These are phyloP conservation scores for Bagarius yarrelli DNA, from an alignment of 2,113 vertebrate species.

Conservation along the genomic window DNA sequence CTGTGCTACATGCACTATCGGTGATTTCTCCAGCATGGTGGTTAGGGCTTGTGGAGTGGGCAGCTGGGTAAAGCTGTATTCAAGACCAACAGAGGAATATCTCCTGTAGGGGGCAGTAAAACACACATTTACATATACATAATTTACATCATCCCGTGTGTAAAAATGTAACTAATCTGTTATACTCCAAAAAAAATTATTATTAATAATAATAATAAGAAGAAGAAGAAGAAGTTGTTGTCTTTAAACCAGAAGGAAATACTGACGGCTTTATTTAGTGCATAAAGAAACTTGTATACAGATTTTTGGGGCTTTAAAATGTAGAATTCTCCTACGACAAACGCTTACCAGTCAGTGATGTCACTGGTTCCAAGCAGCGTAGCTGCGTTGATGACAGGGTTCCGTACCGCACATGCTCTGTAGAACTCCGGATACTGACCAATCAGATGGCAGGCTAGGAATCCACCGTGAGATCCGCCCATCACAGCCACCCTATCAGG, in stretches of 20 bases:
- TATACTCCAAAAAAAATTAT: not conserved
- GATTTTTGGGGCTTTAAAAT: not conserved
- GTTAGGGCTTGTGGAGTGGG: conserved; percentile 70
- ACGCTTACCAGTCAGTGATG: conserved; percentile 80
- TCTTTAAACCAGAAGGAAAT: too few relatives aligned
- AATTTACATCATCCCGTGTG: not conserved
- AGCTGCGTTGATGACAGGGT: conserved; percentile 79
- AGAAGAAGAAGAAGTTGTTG: too few relatives aligned
- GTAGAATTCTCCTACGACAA: not conserved
- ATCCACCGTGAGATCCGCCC: conserved; percentile 82
- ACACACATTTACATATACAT: not conserved
- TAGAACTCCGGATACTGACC: conserved; percentile 74
- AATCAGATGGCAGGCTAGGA: conserved; percentile 80
- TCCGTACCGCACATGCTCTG: conserved; percentile 74
- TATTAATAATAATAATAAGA: too few relatives aligned
- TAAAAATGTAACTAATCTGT: not conserved
- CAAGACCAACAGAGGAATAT: conserved; percentile 73
- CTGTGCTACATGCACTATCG: conserved; percentile 70
- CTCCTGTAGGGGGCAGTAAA: conserved; percentile 62
- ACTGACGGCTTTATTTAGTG: too few relatives aligned
- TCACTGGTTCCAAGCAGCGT: conserved; percentile 80
- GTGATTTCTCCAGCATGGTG: conserved; percentile 75
- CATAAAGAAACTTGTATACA: too few relatives aligned
- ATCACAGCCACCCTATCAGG: conserved; percentile 69
- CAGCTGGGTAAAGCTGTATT: conserved; percentile 73